Percentiles rank a stretch among this genome's conserved stretches.
These are phyloP conservation scores for Bellardia pandia DNA, from an alignment of 2,888 invertebrate species.

Conservation along the genomic window DNA sequence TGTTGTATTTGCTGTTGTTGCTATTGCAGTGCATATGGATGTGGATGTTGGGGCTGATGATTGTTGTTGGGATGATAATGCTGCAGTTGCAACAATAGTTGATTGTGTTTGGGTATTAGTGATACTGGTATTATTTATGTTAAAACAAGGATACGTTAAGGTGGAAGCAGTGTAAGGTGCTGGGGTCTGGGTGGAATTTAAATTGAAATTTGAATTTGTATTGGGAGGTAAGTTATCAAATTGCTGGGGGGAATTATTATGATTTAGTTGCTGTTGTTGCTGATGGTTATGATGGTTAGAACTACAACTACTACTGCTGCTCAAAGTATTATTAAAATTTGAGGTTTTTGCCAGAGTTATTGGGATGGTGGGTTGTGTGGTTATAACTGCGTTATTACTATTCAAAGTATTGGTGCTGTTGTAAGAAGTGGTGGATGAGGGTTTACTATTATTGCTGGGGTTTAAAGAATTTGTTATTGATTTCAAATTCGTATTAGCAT, in stretches of 20 bases:
- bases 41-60: slow-evolving; percentile 52
- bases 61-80: slow-evolving; percentile 53
- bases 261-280: slow-evolving; percentile 73
- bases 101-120: slow-evolving; percentile 57
- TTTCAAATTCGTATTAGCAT: slow-evolving; percentile 77
- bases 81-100: slow-evolving; percentile 50
- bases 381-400: slow-evolving; percentile 51
- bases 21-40: slow-evolving; percentile 55
- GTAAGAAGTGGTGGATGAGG: slow-evolving; percentile 27
- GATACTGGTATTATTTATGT: slow-evolving; percentile 59
- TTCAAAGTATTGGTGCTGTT: slow-evolving; percentile 21
- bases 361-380: slow-evolving; percentile 58
- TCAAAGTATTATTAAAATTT: slow-evolving; percentile 62
- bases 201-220: slow-evolving; percentile 72
- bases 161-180: slow-evolving; percentile 2
- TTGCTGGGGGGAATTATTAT: slow-evolving; percentile 69
- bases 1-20: slow-evolving; percentile 47
- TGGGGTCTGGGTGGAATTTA: slow-evolving; percentile 63
- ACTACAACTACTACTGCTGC: slow-evolving; percentile 1
- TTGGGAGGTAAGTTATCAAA: slow-evolving; percentile 70
- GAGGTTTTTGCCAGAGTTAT: slow-evolving; percentile 42
- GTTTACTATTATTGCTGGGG: slow-evolving; percentile 32
- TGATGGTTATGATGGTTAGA: slow-evolving; percentile 45
- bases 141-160: slow-evolving; percentile 27
- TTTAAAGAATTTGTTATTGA: slow-evolving; percentile 72